Base-by-base conservation (phyloP, 2,888 invertebrate genomes). In the Lamproptera curius region DNA sequence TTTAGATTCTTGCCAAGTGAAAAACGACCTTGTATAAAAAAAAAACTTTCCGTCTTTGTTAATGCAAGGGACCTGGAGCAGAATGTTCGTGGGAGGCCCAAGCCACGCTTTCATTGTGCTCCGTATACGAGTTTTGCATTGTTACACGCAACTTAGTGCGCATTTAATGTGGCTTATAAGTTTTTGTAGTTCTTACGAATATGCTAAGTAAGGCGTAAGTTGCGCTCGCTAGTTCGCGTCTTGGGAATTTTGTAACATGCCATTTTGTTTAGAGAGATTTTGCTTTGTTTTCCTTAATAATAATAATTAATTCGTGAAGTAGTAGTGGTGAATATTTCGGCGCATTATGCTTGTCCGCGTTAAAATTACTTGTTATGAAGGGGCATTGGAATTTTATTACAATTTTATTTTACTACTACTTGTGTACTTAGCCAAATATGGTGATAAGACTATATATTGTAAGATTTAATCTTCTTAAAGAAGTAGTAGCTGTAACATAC, bases 141-240 rank as follows among this genome's bases (percentile, higher is more conserved):
- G 40, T 46, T 40, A 40, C 15, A 6, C 20, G 15, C 42, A 42
- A 31, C 23, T 37, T 10, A 20, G 42, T 42, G 26, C 16, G 31
- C 42, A 23, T 48, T 38, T 48, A 38, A 39, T 48, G 34, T 33
- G 34, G 23, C 42, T 42, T 38, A 37, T 20, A 48, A 42, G 34
- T 42, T 48, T 33, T 26, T 38, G 20, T 26, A 15, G 20, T 42
- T 34, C 38, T 48, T 42, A 38, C 23, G 47, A 42, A 48, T 42
- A 10, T 16, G 28, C 20, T 42, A 37, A 37, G 38, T 31, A 31
- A 31, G 47, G 23, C 13, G 33, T 8, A 48, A 42, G 38, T 42
- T 48, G 16, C 20, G n/a, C 37, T 42, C 15, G 37, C 47, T 34
- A 34, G 47, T 48, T 38, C 26, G 16, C 33, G 26, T 16, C 34